Conservation (phyloP, 1,140 invertebrate genomes). For the Dendrolimus kikuchii region DNA sequence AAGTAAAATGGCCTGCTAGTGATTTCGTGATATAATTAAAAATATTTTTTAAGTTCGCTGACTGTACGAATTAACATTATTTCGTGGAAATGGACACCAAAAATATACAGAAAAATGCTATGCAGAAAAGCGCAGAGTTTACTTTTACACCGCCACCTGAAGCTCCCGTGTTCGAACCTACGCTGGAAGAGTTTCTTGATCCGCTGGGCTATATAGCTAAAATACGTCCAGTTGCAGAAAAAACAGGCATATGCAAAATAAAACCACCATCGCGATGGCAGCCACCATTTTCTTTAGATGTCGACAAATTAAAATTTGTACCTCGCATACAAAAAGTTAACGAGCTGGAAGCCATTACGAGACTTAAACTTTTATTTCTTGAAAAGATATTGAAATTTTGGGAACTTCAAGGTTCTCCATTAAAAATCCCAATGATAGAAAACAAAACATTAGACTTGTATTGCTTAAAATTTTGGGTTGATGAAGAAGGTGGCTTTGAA, state of each 20-base stretch:
- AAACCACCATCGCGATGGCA: constrained; percentile 87
- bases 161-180: constrained; percentile 78
- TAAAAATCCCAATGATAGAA: constrained; percentile 96
- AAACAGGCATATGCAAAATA: constrained; percentile 80
- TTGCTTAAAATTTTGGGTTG: constrained; percentile 92
- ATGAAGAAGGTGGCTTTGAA: constrained; percentile 91
- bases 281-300: constrained; percentile 98
- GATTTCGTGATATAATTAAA: constrained; percentile 13
- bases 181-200: constrained; percentile 78
- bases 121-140: constrained; percentile 72
- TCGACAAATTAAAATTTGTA: constrained; percentile 97
- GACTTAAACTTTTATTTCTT: constrained; percentile 97
- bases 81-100: constrained; percentile 56
- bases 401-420: constrained; percentile 93
- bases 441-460: constrained; percentile 95
- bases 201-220: constrained; percentile 79
- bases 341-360: constrained; percentile 96
- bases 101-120: constrained; percentile 66
- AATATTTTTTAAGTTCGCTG: constrained; percentile 16
- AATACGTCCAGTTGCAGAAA: constrained; percentile 77
- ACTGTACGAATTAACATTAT: constrained; percentile 6
- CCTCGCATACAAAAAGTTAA: constrained; percentile 97
- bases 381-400: constrained; percentile 98
- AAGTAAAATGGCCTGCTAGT: background rate
- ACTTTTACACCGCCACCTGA: constrained; percentile 74